Base-by-base conservation (phyloP, 2,113 vertebrate genomes). In the Chionis minor region DNA sequence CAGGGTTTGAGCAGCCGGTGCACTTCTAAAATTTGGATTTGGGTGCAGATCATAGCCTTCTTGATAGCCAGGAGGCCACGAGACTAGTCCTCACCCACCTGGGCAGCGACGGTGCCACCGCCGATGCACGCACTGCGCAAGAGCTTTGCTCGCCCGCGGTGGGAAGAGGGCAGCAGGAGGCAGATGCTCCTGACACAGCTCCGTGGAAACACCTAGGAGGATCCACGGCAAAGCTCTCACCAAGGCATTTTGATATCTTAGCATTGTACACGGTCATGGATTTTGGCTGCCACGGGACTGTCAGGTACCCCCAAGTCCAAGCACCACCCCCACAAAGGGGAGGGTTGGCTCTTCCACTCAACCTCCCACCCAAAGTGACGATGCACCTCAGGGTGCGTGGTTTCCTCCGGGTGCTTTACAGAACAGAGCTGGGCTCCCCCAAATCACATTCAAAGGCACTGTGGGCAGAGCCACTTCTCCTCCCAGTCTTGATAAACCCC, bases 51-150 rank as follows among this genome's bases (percentile, higher is more conserved):
- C 38, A 59, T 6, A 28, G 15, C 24, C 3, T 0, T 12, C 20
- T 28, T 6, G 1, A 0, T 1, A n/a, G 65, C 33, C 45, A 20
- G 58, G 58, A 69, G 1, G 14, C 63, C 33, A 6, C 1, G 4
- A 42, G 47, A 27, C 9, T 42, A 38, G 38, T 22, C 19, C 38
- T 24, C 32, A 22, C 14, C 6, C 9, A 10, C 22, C 55, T 67
- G 14, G 4, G 1, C 35, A 4, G n/a, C 1, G 3, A 19, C 52
- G 7, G 3, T 12, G 33, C 45, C 65, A 9, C 18, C 12, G 0
- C 44, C 0, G 12, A 11, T 5, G 27, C 56, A 14, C 65, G 6
- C 7, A 1, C 56, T 11, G 35, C 15, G 11, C 3, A 22, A 35
- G 28, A 32, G 35, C 26, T 71, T 70, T 56, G 42, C 78, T 38